Conservation (phyloP, 2,888 invertebrate genomes). For the Scaptomyza cyrtandrae region DNA sequence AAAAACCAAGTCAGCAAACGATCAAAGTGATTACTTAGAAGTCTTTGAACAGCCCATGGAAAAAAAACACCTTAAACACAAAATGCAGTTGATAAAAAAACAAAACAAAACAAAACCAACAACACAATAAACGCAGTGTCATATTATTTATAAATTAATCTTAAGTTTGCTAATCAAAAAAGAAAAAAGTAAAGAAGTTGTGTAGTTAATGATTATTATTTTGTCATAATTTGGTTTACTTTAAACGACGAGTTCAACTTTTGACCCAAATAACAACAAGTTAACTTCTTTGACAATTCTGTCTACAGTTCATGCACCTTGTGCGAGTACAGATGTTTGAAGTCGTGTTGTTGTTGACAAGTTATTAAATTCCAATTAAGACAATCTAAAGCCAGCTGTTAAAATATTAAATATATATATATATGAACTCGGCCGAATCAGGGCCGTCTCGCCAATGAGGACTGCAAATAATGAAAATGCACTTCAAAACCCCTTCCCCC, state of each 20-base stretch:
- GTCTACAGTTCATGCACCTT: slow-evolving; percentile 32
- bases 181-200: no score
- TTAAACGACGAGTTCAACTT: not conserved
- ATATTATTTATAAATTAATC: not conserved
- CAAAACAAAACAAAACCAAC: no score
- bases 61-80: slow-evolving; percentile 9
- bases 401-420: slow-evolving; percentile 52
- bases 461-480: slow-evolving; percentile 11
- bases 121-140: not conserved
- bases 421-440: slow-evolving; percentile 47
- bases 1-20: slow-evolving; percentile 57
- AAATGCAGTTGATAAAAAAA: not conserved
- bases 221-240: not conserved
- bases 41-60: slow-evolving; percentile 19
- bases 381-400: slow-evolving; percentile 37
- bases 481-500: not conserved
- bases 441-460: slow-evolving; percentile 31
- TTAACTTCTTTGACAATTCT: not conserved
- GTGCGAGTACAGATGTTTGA: slow-evolving; percentile 28
- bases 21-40: slow-evolving; percentile 60
- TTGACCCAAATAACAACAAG: not conserved
- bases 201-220: not conserved
- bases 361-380: slow-evolving; percentile 56
- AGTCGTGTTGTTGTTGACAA: slow-evolving; percentile 33
- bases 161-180: slow-evolving; percentile 1